Conservation (phyloP, 2,888 invertebrate species). For the Caradrina clavipalpis region DNA sequence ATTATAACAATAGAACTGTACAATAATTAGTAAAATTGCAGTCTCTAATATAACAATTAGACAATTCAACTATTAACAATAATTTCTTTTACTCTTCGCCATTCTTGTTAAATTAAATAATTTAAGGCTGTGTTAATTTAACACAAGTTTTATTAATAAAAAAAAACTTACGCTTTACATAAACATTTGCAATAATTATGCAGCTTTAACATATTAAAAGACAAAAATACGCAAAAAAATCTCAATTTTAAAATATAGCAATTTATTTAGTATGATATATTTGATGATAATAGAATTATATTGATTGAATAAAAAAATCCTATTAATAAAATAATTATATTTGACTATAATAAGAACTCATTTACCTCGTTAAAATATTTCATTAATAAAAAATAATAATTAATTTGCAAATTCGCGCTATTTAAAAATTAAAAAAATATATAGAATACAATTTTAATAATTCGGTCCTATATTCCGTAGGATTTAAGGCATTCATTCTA, state of each 20-base stretch:
- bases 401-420: conserved; percentile 12
- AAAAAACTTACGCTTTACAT: conserved; percentile 6
- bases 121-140: conserved; percentile 18
- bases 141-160: conserved; percentile 15
- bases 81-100: not conserved
- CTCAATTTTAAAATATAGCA: conserved; percentile 16
- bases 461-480: conserved; percentile 23
- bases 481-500: conserved; percentile 30
- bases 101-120: not conserved
- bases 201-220: conserved; percentile 39
- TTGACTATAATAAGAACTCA: conserved; percentile 30
- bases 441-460: not conserved
- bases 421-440: conserved; percentile 11
- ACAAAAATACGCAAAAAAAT: conserved; percentile 28
- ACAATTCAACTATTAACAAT: conserved; percentile 3
- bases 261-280: not conserved
- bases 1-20: conserved; percentile 78
- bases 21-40: conserved; percentile 16
- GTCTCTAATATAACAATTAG: conserved; percentile 4
- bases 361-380: conserved; percentile 50
- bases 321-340: conserved; percentile 19
- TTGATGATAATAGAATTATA: conserved; percentile 12
- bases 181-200: conserved; percentile 23
- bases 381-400: conserved; percentile 5
- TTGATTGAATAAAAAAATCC: conserved; percentile 1